These are phyloP conservation scores for Rissa tridactyla DNA, from an alignment of 2,113 vertebrate genomes.

Conservation along the genomic window DNA sequence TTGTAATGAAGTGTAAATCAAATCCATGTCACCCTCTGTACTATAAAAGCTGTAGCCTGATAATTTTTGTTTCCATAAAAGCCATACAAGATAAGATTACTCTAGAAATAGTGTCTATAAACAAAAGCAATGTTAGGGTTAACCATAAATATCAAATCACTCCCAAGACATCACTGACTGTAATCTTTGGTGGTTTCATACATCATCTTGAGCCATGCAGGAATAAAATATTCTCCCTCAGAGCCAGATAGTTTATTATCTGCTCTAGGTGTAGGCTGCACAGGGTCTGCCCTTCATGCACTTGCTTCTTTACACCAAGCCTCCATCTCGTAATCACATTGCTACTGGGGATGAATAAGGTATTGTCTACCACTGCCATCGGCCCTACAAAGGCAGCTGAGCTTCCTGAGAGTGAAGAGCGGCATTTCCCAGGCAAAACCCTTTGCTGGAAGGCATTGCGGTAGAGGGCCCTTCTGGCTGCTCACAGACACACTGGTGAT, in stretches of 20 bases:
- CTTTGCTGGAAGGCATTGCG: neutral
- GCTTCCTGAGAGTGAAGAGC: neutral
- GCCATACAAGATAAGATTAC: slow-evolving; percentile 44
- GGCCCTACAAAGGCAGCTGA: neutral
- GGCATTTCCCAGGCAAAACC: neutral
- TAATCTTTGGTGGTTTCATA: slow-evolving; percentile 35
- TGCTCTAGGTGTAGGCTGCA: neutral
- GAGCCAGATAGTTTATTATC: neutral
- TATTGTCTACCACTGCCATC: neutral
- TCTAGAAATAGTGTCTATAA: slow-evolving; percentile 53
- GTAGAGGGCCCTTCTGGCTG: neutral
- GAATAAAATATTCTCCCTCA: neutral
- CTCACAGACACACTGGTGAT: neutral
- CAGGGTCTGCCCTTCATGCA: neutral
- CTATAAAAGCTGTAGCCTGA: slow-evolving; percentile 8
- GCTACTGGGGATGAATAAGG: neutral
- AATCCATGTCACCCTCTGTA: neutral
- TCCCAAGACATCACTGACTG: slow-evolving; percentile 16
- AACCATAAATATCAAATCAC: slow-evolving; percentile 57
- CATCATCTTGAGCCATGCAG: neutral
- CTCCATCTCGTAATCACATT: neutral
- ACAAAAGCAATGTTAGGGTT: slow-evolving; percentile 35
- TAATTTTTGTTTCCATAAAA: slow-evolving; percentile 61
- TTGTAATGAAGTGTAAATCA: slow-evolving; percentile 26
- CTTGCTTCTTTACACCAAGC: neutral